phyloP scores from a whole-genome alignment of 2,113 vertebrate species.

The Muntiacus reevesi region DNA sequence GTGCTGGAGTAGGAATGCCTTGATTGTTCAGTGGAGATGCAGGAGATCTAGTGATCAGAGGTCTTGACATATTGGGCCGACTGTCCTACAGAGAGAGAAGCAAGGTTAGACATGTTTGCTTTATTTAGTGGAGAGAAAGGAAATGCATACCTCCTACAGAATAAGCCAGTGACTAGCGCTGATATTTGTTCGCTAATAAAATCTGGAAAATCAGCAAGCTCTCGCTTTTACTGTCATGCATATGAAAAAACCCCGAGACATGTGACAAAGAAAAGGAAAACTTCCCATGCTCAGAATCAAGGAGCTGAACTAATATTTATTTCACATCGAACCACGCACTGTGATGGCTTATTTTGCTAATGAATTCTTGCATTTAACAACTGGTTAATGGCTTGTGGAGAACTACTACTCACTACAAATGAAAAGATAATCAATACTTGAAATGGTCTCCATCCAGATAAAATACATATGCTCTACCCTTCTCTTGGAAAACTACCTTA shows the following conservation, averaged over 20 bases:
- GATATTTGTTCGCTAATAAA: background rate
- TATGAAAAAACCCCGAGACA: background rate
- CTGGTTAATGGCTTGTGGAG: constrained; percentile 39
- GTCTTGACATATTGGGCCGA: constrained; percentile 98
- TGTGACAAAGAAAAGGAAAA: background rate
- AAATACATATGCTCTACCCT: background rate
- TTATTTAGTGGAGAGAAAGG: background rate
- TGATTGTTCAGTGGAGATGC: constrained; percentile 98
- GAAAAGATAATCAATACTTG: constrained; percentile 48
- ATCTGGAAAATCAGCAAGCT: background rate
- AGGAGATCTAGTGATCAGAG: constrained; percentile 97
- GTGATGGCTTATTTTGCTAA: background rate
- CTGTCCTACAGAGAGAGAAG: constrained; percentile 91
- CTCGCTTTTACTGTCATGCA: background rate
- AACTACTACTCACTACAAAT: constrained; percentile 27
- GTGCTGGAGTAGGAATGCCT: constrained; percentile 97
- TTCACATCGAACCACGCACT: background rate
- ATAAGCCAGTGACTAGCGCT: background rate
- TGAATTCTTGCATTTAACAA: constrained; percentile 18
- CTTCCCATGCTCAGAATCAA: background rate
- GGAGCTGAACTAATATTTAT: background rate
- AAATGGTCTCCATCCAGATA: constrained; percentile 38
- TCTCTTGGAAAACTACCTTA: constrained; percentile 66
- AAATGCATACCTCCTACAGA: background rate
- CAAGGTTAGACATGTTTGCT: constrained; percentile 73